Evolutionary conservation across 2,797 vertebrate genomes (phyloP).

Genomic region (Sparidentex hasta): DNA sequence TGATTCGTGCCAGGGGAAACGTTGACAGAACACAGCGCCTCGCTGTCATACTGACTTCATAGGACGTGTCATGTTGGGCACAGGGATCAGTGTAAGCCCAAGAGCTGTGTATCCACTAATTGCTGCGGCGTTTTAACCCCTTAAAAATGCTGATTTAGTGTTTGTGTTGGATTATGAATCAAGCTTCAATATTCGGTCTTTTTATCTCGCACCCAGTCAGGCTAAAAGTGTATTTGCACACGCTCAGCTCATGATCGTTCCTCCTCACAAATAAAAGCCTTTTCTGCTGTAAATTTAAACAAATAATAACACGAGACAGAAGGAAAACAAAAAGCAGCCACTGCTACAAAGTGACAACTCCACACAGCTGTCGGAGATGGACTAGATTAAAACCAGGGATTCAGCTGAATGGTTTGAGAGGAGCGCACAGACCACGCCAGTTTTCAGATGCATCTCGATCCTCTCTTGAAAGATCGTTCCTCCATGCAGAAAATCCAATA

Average conservation of each 20-base stretch:
- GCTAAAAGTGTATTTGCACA: slow-evolving; percentile 1
- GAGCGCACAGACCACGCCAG: background rate
- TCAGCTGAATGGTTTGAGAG: slow-evolving; percentile 6
- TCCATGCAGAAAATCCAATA: too few relatives aligned
- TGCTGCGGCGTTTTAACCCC: slow-evolving; percentile 34
- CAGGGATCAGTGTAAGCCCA: slow-evolving; percentile 32
- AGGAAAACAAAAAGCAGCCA: slow-evolving; percentile 11
- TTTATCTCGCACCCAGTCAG: slow-evolving; percentile 13
- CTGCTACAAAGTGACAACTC: slow-evolving; percentile 5
- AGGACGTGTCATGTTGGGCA: slow-evolving; percentile 65
- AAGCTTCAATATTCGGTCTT: background rate
- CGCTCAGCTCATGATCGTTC: background rate
- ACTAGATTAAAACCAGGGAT: background rate
- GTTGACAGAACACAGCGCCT: slow-evolving; percentile 68
- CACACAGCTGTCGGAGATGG: slow-evolving; percentile 21
- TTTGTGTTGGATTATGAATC: slow-evolving; percentile 22
- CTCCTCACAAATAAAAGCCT: slow-evolving; percentile 11
- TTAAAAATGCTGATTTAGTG: slow-evolving; percentile 21
- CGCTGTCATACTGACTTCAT: slow-evolving; percentile 75
- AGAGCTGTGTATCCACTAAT: slow-evolving; percentile 34
- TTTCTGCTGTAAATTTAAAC: slow-evolving; percentile 20
- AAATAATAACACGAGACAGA: slow-evolving; percentile 29
- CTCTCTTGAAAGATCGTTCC: too few relatives aligned
- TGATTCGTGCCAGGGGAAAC: slow-evolving; percentile 73
- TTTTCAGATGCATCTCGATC: background rate